Percentiles rank a stretch among this genome's conserved stretches.
Evolutionary conservation across 1,140 invertebrate species (phyloP).

Genomic region (Agraylea sexmaculata): DNA sequence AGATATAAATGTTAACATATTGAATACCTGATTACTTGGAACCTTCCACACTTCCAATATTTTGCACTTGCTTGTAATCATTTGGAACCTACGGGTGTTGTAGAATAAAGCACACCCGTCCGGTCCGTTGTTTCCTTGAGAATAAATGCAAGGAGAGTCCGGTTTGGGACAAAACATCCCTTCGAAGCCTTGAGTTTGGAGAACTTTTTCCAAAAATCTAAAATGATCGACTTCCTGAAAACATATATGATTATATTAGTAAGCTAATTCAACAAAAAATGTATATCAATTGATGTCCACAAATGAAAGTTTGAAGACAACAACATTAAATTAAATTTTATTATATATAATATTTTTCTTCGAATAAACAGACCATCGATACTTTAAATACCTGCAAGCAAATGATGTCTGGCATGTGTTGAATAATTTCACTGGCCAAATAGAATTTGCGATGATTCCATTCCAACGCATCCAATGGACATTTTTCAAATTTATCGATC

Average conservation of each 20-base stretch:
- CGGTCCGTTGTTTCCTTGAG: constrained; percentile 60
- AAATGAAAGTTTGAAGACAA: neutral
- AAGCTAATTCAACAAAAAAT: neutral
- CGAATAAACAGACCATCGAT: neutral
- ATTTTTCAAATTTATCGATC: constrained; percentile 63
- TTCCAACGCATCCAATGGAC: constrained; percentile 56
- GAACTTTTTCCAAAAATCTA: constrained; percentile 49
- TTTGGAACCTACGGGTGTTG: constrained; percentile 47
- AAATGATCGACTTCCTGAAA: constrained; percentile 67
- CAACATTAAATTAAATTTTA: neutral
- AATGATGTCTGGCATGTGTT: constrained; percentile 57
- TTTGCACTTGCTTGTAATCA: constrained; percentile 45
- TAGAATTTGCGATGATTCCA: constrained; percentile 56
- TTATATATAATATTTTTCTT: neutral
- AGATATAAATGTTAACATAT: neutral
- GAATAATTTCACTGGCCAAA: constrained; percentile 61
- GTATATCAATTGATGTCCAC: neutral
- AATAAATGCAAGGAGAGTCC: constrained; percentile 66
- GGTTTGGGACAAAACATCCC: constrained; percentile 69
- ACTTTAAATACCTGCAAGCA: constrained; percentile 51
- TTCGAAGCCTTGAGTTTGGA: constrained; percentile 52
- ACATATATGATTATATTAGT: constrained; percentile 1
- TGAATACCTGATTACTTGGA: constrained; percentile 55
- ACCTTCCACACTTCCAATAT: constrained; percentile 58
- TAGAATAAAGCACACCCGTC: constrained; percentile 75